Conservation (phyloP, 2,797 vertebrate genomes). For the Eleutherodactylus coqui region DNA sequence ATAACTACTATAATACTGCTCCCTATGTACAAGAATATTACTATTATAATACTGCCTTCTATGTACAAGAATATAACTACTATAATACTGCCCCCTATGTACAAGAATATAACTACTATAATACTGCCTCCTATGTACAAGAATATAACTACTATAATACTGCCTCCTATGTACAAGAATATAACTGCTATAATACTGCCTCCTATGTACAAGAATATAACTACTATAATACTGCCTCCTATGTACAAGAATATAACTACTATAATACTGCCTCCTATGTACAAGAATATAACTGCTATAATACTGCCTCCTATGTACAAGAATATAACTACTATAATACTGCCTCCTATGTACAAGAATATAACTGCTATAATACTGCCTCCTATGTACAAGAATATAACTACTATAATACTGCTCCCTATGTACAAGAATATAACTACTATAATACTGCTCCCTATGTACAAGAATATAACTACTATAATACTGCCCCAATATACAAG, state of each 20-base stretch:
- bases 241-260: slow-evolving; percentile 17
- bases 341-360: background rate
- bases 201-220: slow-evolving; percentile 7
- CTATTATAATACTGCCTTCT: no score
- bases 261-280: slow-evolving; percentile 3
- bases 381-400: background rate
- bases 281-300: slow-evolving; percentile 19
- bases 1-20: no score
- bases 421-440: no score
- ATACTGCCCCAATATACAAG: no score
- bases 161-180: background rate
- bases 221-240: slow-evolving; percentile 21
- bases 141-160: slow-evolving; percentile 16
- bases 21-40: no score
- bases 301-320: background rate
- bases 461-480: no score
- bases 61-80: no score
- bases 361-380: background rate
- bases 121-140: slow-evolving; percentile 1
- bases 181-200: slow-evolving; percentile 1
- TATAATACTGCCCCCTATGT: no score
- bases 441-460: no score
- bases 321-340: background rate
- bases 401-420: no score
- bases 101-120: slow-evolving; percentile 15